Evolutionary conservation across 2,888 invertebrate genomes (phyloP).

Genomic region (Eristalis intricaria): DNA sequence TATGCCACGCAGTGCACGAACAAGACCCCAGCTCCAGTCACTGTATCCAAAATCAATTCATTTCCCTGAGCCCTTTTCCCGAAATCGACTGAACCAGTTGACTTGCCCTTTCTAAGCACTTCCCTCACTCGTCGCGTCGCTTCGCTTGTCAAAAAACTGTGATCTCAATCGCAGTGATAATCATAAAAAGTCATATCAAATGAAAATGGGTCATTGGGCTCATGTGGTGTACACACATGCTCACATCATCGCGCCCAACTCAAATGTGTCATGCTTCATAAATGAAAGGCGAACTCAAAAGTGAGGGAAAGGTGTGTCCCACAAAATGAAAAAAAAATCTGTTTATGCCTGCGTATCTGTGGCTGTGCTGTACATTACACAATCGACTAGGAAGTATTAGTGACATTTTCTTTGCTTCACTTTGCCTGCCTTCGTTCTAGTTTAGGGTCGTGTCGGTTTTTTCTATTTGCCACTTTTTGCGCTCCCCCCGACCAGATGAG

Average conservation of each 20-base stretch:
- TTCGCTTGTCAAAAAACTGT: conserved; percentile 31
- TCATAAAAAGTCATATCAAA: conserved; percentile 33
- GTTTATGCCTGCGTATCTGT: conserved; percentile 30
- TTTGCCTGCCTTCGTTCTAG: conserved; percentile 53
- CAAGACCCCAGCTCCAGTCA: too few species aligned
- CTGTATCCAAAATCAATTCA: not conserved
- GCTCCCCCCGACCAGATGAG: conserved; percentile 7
- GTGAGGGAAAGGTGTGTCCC: conserved; percentile 54
- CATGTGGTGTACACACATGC: not conserved
- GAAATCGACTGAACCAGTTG: too few species aligned
- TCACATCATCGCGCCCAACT: conserved; percentile 48
- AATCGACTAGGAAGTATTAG: conserved; percentile 22
- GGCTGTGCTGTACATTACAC: conserved; percentile 36
- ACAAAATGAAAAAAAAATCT: not conserved
- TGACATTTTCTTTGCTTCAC: conserved; percentile 32
- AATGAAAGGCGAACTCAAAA: conserved; percentile 32
- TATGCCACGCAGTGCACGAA: too few species aligned
- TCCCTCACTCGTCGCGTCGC: not conserved
- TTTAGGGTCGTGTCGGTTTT: conserved; percentile 7
- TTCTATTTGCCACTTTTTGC: not conserved
- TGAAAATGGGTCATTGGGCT: conserved; percentile 54
- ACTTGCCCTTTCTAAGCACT: not conserved
- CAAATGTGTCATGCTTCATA: conserved; percentile 55
- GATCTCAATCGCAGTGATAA: conserved; percentile 40
- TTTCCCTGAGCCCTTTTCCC: not conserved